Evolutionary conservation across 2,113 vertebrate species (phyloP), one percentile per base, ranked within the genome.

Genomic region (Ailuropoda melanoleuca): DNA sequence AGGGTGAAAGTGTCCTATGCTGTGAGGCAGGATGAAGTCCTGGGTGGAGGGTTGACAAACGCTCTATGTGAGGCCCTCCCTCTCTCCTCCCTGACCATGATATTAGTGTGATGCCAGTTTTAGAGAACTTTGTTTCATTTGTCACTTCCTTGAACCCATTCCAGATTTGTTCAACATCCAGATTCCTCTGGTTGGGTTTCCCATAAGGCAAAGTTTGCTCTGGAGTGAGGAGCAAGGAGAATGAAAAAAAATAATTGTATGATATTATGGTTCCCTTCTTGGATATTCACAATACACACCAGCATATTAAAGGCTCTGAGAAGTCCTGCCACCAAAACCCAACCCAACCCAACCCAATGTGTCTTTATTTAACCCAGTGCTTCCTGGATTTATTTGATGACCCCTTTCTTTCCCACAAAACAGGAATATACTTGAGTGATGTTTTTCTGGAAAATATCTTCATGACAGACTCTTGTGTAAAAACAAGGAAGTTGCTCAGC

Each of bases 1-100:
- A 24, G 39, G 56, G 14, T 0, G 37, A 23, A 26, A 3, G 70
- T 14, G 8, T 48, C 48, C 29, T 2, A 0, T 4, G 0, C 3
- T 0, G 4, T 26, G 34, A 14, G 58, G 11, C 23, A 4, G 90
- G 81, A n/a, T 1, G 8, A 18, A 23, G 82, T 21, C 62, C 23
- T 10, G 26, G 53, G 15, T 7, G 6, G 24, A 37, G 88, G 66
- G n/a, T 23, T 50, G 50, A 78, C 1, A 3, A 6, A 2, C 8
- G 6, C 21, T 55, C 29, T 70, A 0, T 26, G 1, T 3, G 7
- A 37, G 55, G n/a, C 4, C 4, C 31, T 23, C 43, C 3, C 1
- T n/a, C 29, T 55, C 43, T 34, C 8, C 37, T 60, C 29, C 72
- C 13, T n/a, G 62, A 11, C 64, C 13, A 1, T 31, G 46, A 39